Evolutionary conservation across 2,797 vertebrate genomes (phyloP), one percentile per base, ranked within the genome.

Genomic region (Trachurus trachurus): DNA sequence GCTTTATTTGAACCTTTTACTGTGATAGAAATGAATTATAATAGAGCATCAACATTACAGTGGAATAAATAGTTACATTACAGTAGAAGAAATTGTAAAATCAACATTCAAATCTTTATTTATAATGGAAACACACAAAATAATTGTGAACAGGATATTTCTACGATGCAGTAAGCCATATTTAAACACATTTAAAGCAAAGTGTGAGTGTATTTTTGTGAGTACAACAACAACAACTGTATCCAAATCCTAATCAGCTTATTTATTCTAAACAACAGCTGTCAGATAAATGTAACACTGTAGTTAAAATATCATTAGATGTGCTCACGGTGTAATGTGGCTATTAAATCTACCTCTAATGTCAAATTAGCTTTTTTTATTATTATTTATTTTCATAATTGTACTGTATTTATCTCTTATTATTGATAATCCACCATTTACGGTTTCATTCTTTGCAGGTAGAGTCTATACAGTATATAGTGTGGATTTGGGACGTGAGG

Each of bases 401-500:
- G 5, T 6, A 34, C 31, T 34, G 31, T 5, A 12, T 42, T 42
- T 42, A 12, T 53, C 19, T 9, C 9, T 9, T 19, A 45, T 16
- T 45, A 17, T 6, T 17, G 2, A 17, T 47, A 2, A 40, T 40
- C 9, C 44, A n/a, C 17, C 7, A 49, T 63, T 29, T 19, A 39
- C n/a, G 1, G 1, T 22, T 56, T 54, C 3, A 26, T 6, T 21
- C n/a, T 22, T 21, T 17, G 8, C 5, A 29, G 29, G 9, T 57
- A 2, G 9, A 1, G 56, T 26, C 26, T 26, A 26, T 26, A n/a
- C n/a, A 1, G 56, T n/a, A 7, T 56, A 29, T 16, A 40, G 29
- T 57, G 40, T 71, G 63, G 66, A 70, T 79, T 81, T 86, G 58
- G 71, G 65, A 78, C 74, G n/a, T n/a, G 12, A 6, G 29, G 47